Conservation (phyloP, 2,888 invertebrate genomes). For the Drosophila subquinaria region DNA sequence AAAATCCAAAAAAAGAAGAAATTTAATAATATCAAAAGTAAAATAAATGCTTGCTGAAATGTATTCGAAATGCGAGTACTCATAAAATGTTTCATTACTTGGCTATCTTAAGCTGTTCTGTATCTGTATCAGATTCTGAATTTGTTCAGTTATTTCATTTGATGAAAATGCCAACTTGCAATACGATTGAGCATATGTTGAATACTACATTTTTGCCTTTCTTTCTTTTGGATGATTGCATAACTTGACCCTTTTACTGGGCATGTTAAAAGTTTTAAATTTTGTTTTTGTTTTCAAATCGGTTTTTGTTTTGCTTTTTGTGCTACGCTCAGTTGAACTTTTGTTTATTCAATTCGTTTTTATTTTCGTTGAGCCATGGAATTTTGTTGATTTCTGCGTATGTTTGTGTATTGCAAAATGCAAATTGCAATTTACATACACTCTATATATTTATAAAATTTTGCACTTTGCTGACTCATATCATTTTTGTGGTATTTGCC, state of each 20-base stretch:
- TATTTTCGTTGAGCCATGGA: slow-evolving; percentile 37
- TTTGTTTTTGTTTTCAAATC: background rate
- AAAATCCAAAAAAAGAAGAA: background rate
- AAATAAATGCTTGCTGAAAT: slow-evolving; percentile 2
- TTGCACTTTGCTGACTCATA: slow-evolving; percentile 13
- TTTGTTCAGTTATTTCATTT: background rate
- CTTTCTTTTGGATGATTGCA: slow-evolving; percentile 19
- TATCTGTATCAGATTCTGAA: background rate
- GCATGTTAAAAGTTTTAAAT: slow-evolving; percentile 13
- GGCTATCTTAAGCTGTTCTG: background rate
- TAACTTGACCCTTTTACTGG: slow-evolving; percentile 30
- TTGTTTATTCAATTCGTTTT: slow-evolving; percentile 38
- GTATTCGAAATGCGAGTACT: background rate
- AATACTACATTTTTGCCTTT: background rate
- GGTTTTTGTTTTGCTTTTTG: slow-evolving; percentile 15
- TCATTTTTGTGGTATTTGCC: background rate
- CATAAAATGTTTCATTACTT: background rate
- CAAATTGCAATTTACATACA: slow-evolving; percentile 53
- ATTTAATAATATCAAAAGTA: background rate
- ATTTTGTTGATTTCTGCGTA: slow-evolving; percentile 27
- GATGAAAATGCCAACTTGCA: background rate
- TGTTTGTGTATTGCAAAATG: slow-evolving; percentile 36
- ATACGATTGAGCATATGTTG: background rate
- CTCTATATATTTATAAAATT: slow-evolving; percentile 21
- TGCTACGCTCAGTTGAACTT: slow-evolving; percentile 23